Conservation (phyloP, 2,797 vertebrate genomes). For the Chanos chanos region DNA sequence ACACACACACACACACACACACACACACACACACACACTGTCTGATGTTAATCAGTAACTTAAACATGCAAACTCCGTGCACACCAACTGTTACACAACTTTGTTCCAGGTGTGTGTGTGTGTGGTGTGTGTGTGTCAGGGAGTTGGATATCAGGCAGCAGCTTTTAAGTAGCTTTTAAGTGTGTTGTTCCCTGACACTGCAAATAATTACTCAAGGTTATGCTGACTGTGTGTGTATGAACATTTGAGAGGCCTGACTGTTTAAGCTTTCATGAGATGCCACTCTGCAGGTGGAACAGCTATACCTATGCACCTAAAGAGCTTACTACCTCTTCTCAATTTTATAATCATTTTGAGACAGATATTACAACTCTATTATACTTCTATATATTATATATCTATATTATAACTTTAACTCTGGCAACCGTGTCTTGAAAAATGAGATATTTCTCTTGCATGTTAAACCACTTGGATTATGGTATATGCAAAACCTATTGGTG, state of each 20-base stretch:
- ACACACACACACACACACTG: not conserved
- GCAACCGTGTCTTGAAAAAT: too few species aligned
- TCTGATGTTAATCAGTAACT: slow-evolving; percentile 5
- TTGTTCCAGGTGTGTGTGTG: not conserved
- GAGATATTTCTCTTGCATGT: too few species aligned
- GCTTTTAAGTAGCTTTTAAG: slow-evolving; percentile 1
- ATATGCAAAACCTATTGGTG: too few species aligned
- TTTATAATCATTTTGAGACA: too few species aligned
- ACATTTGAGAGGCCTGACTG: not conserved
- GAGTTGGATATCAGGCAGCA: not conserved
- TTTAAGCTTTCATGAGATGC: not conserved
- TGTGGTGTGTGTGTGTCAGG: not conserved
- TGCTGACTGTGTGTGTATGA: not conserved
- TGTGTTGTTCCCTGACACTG: not conserved
- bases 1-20: not conserved
- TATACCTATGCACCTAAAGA: not conserved
- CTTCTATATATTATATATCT: too few species aligned
- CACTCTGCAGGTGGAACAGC: not conserved
- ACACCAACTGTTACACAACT: not conserved
- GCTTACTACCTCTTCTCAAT: too few species aligned
- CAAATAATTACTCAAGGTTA: too few species aligned
- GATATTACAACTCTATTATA: too few species aligned
- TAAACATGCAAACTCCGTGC: not conserved
- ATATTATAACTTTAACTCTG: too few species aligned
- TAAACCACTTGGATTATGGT: too few species aligned